Evolutionary conservation across 2,113 vertebrate species (phyloP).

Genomic region (Polypterus senegalus): DNA sequence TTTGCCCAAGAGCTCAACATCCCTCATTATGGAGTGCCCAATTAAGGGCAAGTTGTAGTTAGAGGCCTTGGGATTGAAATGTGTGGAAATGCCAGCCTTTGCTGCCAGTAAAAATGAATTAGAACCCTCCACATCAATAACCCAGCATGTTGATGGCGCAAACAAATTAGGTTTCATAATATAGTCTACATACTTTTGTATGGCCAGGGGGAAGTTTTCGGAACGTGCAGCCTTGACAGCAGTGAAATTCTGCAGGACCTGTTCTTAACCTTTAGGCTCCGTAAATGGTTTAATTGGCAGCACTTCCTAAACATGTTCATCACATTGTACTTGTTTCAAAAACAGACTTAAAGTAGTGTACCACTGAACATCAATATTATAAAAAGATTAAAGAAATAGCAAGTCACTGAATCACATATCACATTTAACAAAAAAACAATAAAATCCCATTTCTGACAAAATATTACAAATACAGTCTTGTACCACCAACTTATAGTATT

Average conservation of each 20-base stretch:
- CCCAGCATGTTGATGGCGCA: neutral
- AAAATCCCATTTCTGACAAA: no score
- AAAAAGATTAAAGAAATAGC: no score
- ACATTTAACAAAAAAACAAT: no score
- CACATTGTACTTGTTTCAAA: no score
- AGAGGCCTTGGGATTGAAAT: conserved; percentile 25
- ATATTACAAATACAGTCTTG: no score
- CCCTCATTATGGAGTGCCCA: conserved; percentile 43
- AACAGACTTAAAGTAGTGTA: no score
- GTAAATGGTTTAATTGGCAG: conserved; percentile 25
- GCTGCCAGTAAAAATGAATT: conserved; percentile 39
- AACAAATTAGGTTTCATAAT: no score
- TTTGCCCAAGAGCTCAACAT: neutral
- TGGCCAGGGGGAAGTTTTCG: no score
- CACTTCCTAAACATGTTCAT: conserved; percentile 18
- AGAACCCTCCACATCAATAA: conserved; percentile 3
- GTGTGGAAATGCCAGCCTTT: conserved; percentile 41
- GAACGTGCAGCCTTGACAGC: conserved; percentile 10
- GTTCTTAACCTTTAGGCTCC: conserved; percentile 14
- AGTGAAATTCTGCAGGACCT: conserved; percentile 20
- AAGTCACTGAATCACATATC: no score
- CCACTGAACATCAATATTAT: no score
- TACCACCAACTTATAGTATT: no score
- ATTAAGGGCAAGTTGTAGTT: conserved; percentile 22
- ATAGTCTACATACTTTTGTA: no score